Percentiles rank a stretch among this genome's conserved stretches.
Evolutionary conservation across 23 tunicate species (phyloP).

Genomic region (Pegea sp.): DNA sequence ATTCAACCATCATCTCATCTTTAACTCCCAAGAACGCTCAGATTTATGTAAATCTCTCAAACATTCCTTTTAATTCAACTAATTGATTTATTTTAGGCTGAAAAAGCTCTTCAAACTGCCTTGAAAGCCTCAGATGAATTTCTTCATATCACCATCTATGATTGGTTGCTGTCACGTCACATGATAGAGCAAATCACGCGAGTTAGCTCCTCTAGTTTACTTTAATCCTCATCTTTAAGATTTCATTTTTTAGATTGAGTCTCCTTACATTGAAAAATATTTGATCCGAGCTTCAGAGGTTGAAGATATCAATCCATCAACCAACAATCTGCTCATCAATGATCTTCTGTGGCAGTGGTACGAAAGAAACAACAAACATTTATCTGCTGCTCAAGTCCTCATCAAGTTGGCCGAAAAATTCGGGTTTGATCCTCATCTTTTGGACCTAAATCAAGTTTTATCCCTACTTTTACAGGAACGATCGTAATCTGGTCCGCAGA

Average conservation of each 20-base stretch:
- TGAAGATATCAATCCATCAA: slow-evolving; percentile 18
- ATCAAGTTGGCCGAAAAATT: slow-evolving; percentile 55
- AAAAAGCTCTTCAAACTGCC: slow-evolving; percentile 24
- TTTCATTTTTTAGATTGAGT: slow-evolving; percentile 29
- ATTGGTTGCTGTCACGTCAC: slow-evolving; percentile 65
- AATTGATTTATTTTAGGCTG: slow-evolving; percentile 22
- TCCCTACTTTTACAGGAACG: slow-evolving; percentile 15
- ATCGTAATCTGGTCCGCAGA: slow-evolving; percentile 26
- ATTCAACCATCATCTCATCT: slow-evolving; percentile 5
- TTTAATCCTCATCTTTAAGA: too few relatives aligned
- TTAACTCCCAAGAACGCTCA: slow-evolving; percentile 63
- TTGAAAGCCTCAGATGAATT: slow-evolving; percentile 57
- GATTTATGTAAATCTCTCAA: slow-evolving; percentile 3
- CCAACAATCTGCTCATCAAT: slow-evolving; percentile 3
- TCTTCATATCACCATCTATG: slow-evolving; percentile 74
- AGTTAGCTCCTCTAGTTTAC: slow-evolving; percentile 5
- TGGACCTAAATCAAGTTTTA: neutral
- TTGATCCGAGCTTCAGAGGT: slow-evolving; percentile 25
- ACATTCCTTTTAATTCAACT: neutral
- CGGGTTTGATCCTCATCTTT: slow-evolving; percentile 20
- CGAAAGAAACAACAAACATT: slow-evolving; percentile 46
- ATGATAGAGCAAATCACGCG: slow-evolving; percentile 20
- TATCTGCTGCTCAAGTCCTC: slow-evolving; percentile 39
- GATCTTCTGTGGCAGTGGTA: slow-evolving; percentile 93
- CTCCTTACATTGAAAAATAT: slow-evolving; percentile 61